These are phyloP conservation scores for Odontesthes bonariensis DNA, from an alignment of 2,113 vertebrate genomes.

Conservation along the genomic window DNA sequence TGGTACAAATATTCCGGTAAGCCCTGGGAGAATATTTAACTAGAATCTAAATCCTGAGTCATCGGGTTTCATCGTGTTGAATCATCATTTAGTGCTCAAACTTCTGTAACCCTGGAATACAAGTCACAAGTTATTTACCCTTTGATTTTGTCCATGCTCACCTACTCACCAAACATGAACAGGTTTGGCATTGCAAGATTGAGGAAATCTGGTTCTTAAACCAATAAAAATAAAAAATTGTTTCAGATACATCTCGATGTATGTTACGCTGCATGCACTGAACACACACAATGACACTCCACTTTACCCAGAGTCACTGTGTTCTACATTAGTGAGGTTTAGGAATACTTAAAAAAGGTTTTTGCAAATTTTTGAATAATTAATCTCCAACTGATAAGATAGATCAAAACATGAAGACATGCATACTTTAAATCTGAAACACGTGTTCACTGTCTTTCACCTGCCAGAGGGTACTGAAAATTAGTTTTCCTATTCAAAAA, in stretches of 20 bases:
- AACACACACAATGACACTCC: too few relatives aligned
- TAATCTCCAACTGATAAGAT: too few relatives aligned
- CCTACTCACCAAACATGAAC: not conserved
- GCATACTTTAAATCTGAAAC: too few relatives aligned
- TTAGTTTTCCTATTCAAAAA: too few relatives aligned
- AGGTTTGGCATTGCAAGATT: not conserved
- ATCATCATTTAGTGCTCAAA: conserved; percentile 4
- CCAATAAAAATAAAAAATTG: not conserved
- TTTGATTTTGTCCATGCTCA: not conserved
- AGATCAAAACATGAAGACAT: too few relatives aligned
- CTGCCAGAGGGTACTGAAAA: too few relatives aligned
- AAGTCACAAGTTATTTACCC: not conserved
- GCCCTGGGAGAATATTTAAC: conserved; percentile 4
- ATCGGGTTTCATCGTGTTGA: not conserved
- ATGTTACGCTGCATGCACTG: not conserved
- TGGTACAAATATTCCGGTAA: conserved; percentile 26
- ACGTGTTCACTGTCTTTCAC: too few relatives aligned
- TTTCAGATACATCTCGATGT: too few relatives aligned
- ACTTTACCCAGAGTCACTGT: too few relatives aligned
- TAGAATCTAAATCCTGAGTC: conserved; percentile 1
- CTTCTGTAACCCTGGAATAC: not conserved
- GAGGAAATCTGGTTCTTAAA: not conserved
- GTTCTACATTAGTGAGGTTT: too few relatives aligned
- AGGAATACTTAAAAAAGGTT: too few relatives aligned
- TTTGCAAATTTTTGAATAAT: too few relatives aligned